These are phyloP conservation scores for Brachionus sp. DNA, from an alignment of 1,140 invertebrate species.

Conservation along the genomic window DNA sequence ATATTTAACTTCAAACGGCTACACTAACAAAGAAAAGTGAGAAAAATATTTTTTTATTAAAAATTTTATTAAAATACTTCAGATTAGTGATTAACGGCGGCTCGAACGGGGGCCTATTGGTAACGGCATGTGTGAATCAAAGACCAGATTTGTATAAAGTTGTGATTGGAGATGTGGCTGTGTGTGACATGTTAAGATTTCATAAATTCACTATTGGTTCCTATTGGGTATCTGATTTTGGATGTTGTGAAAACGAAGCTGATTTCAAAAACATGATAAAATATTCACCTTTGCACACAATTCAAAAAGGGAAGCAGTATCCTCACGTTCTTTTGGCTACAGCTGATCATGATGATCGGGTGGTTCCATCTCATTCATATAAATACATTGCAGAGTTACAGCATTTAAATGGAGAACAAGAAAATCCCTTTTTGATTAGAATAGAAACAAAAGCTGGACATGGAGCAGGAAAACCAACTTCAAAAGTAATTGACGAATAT, in stretches of 20 bases:
- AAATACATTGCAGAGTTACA: conserved; percentile 91
- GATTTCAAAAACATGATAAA: conserved; percentile 83
- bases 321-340: conserved; percentile 84
- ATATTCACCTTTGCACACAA: conserved; percentile 90
- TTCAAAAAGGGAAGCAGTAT: conserved; percentile 68
- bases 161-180: conserved; percentile 84
- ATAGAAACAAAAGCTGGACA: conserved; percentile 94
- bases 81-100: conserved; percentile 81
- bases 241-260: conserved; percentile 78
- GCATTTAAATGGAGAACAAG: conserved; percentile 65
- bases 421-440: conserved; percentile 80
- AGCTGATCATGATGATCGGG: conserved; percentile 95
- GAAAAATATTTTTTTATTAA: not conserved
- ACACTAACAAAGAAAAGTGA: conserved; percentile 69
- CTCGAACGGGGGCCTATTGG: conserved; percentile 90
- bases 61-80: not conserved
- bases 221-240: conserved; percentile 93
- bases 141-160: conserved; percentile 88
- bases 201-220: conserved; percentile 97
- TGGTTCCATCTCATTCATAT: conserved; percentile 88
- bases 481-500: conserved; percentile 23
- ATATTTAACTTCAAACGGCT: conserved; percentile 77
- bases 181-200: conserved; percentile 93
- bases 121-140: conserved; percentile 84
- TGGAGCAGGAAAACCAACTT: conserved; percentile 87